These are phyloP conservation scores for Cynodonichthys magdalenae DNA, from an alignment of 2,797 vertebrate species.

Conservation along the genomic window DNA sequence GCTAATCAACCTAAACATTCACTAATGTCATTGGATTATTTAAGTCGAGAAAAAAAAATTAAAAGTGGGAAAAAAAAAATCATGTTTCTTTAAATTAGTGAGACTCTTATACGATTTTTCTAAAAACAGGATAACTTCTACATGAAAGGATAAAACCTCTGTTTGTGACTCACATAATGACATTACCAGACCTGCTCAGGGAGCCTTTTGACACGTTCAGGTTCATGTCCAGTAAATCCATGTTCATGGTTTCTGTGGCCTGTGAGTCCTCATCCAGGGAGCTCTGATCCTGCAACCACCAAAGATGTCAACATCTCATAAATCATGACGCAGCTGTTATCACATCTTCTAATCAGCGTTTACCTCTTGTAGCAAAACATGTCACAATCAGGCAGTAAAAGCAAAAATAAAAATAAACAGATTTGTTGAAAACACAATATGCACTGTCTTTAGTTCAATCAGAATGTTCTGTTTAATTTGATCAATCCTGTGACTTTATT, in stretches of 20 bases:
- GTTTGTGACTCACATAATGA: slow-evolving; percentile 43
- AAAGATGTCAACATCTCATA: slow-evolving; percentile 14
- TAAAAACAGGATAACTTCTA: slow-evolving; percentile 16
- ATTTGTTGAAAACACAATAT: background rate
- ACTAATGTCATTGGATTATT: slow-evolving; percentile 5
- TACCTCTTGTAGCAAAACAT: slow-evolving; percentile 8
- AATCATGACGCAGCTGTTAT: slow-evolving; percentile 10
- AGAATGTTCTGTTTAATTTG: background rate
- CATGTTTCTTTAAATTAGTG: too few species aligned
- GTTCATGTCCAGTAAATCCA: slow-evolving; percentile 53
- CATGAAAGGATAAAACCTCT: slow-evolving; percentile 22
- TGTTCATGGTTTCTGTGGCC: slow-evolving; percentile 33
- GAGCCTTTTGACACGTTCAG: slow-evolving; percentile 44
- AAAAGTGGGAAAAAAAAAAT: background rate
- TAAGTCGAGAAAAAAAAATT: slow-evolving; percentile 8
- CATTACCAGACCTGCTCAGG: slow-evolving; percentile 51
- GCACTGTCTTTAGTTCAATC: background rate
- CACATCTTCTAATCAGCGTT: slow-evolving; percentile 25
- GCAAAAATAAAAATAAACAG: slow-evolving; percentile 1
- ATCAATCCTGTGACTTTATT: background rate
- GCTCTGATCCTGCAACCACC: slow-evolving; percentile 27
- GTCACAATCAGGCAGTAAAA: background rate
- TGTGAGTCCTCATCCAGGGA: slow-evolving; percentile 5
- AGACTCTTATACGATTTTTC: too few species aligned
- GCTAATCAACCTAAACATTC: slow-evolving; percentile 11